phyloP scores from a whole-genome alignment of 2,797 vertebrate genomes.

The Anguilla pacifica region DNA sequence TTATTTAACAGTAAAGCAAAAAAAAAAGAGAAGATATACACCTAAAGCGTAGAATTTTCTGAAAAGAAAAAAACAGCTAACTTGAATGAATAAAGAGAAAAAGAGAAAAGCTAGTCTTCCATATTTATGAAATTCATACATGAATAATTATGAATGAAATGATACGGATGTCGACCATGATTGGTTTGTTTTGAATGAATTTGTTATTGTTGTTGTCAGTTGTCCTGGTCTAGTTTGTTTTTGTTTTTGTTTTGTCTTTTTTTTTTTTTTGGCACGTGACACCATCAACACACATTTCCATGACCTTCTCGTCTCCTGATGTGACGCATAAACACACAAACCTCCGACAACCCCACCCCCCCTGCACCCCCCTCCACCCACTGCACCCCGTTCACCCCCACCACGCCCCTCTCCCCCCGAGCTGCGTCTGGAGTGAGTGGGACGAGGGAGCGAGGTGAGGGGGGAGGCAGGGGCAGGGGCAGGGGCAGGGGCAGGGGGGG shows the following conservation, averaged over 20 bases:
- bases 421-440: constrained; percentile 66
- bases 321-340: constrained; percentile 67
- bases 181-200: background rate
- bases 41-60: background rate
- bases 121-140: background rate
- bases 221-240: background rate
- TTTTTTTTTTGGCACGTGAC: background rate
- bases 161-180: background rate
- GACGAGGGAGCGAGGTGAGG: constrained; percentile 9
- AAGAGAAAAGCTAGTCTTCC: background rate
- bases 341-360: constrained; percentile 39
- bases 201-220: background rate
- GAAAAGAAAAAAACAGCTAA: background rate
- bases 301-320: constrained; percentile 70
- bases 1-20: background rate
- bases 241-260: background rate
- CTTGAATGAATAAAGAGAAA: background rate
- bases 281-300: constrained; percentile 29
- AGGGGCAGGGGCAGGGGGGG: constrained; percentile 48
- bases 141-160: background rate
- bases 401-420: constrained; percentile 44
- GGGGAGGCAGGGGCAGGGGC: too few relatives aligned
- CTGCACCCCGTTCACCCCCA: background rate
- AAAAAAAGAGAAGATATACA: background rate
- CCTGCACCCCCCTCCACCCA: constrained; percentile 53